Evolutionary conservation across 2,888 invertebrate genomes (phyloP), one percentile per base, ranked within the genome.

Genomic region (Tolmerus cingulatus): DNA sequence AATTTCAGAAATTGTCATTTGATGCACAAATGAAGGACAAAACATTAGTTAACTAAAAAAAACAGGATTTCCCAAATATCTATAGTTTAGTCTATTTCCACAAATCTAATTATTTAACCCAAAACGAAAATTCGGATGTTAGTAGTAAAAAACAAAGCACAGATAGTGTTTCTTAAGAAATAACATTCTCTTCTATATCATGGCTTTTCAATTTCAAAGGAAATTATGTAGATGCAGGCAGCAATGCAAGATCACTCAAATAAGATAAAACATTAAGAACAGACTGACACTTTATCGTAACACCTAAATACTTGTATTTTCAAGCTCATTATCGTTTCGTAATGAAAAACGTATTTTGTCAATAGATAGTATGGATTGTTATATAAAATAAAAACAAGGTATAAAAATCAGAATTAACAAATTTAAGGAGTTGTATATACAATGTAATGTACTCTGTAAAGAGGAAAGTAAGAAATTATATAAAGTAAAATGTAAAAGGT

Each of bases 311-410:
- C 37, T 43, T 43, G 40, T 43, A 82, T 34, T 82, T 82, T 57
- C 82, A 37, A 81, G 81, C 81, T 55, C 82, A 57, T 82, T 82
- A 57, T 66, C 16, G 51, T 81, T 57, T 57, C 82, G 23, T 30
- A 57, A 82, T 30, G 46, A 30, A 82, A 82, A 82, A 40, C 57
- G 55, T 27, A 37, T 57, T 82, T 82, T 57, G 82, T 82, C 82
- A 82, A 82, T 82, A 82, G 82, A 82, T 82, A 82, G 82, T 82
- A 57, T 82, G 82, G 82, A 51, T 76, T 82, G 82, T 82, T 82
- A 82, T 57, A 57, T 82, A 82, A 37, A 46, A 27, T 79, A 79
- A 27, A 79, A 55, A 55, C 16, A 27, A 55, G 81, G 81, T 40
- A 55, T 40, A 81, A 55, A 81, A 51, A 81, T 55, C 46, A 81